phyloP scores from a whole-genome alignment of 2,113 vertebrate species.

The Neodon shergylaensis region DNA sequence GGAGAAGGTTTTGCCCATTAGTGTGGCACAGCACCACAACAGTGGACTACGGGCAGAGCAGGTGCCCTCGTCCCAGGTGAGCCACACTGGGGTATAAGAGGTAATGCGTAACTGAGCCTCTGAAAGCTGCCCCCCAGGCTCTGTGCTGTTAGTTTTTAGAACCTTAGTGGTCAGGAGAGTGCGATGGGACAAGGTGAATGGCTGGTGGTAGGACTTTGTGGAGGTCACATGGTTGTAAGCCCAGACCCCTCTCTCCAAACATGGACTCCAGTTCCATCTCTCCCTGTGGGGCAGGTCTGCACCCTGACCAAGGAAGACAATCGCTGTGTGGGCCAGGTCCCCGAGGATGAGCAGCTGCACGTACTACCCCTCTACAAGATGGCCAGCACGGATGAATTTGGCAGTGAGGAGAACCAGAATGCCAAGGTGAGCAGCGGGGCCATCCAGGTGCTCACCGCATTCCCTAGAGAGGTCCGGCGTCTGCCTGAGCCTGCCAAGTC shows the following conservation, averaged over 20 bases:
- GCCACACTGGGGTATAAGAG: neutral
- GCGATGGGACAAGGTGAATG: rapidly evolving
- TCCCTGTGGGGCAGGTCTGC: constrained; percentile 90
- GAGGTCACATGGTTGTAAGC: neutral
- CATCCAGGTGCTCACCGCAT: constrained; percentile 95
- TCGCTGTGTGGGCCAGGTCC: constrained; percentile 91
- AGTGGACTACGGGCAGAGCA: neutral
- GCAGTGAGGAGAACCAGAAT: constrained; percentile 93
- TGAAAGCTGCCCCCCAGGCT: neutral
- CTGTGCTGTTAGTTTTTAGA: neutral
- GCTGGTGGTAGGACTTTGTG: neutral
- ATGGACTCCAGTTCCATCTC: neutral
- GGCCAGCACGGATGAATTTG: constrained; percentile 93
- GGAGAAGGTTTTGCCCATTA: neutral
- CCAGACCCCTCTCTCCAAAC: neutral
- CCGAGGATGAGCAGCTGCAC: constrained; percentile 96
- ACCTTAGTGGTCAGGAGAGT: neutral
- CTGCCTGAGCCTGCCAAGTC: constrained; percentile 97
- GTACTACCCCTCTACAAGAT: constrained; percentile 97
- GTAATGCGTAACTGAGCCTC: neutral
- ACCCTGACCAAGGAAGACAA: constrained; percentile 99
- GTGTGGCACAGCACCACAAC: rapidly evolving
- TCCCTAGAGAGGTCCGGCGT: constrained; percentile 95
- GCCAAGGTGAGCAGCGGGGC: constrained; percentile 95
- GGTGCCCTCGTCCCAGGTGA: neutral